phyloP scores from a whole-genome alignment of 2,797 vertebrate species.

The Periophthalmus magnuspinnatus region DNA sequence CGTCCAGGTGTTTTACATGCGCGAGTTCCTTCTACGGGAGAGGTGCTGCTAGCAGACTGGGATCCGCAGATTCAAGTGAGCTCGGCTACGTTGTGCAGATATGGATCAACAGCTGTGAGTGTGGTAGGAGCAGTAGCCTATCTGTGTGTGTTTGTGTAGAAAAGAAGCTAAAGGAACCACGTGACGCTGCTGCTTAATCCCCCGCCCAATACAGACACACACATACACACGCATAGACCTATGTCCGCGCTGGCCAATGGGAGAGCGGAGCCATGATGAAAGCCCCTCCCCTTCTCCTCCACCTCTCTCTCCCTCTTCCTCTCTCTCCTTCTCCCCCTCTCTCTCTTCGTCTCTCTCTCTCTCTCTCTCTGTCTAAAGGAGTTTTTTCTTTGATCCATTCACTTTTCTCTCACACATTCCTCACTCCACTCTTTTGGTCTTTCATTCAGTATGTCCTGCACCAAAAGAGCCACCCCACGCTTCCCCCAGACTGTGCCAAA shows the following conservation, averaged over 20 bases:
- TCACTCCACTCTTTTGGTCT: constrained; percentile 28
- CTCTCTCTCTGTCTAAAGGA: constrained; percentile 21
- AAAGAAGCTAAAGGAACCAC: constrained; percentile 75
- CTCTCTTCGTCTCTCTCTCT: constrained; percentile 41
- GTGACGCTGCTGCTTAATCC: constrained; percentile 72
- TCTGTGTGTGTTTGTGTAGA: constrained; percentile 64
- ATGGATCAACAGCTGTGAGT: constrained; percentile 70
- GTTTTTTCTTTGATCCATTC: constrained; percentile 63
- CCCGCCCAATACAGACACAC: constrained; percentile 61
- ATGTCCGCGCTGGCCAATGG: constrained; percentile 57
- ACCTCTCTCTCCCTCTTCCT: constrained; percentile 8
- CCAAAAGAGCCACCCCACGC: neutral
- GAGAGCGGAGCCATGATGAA: constrained; percentile 52
- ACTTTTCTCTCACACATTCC: constrained; percentile 57
- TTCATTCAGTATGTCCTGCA: constrained; percentile 26
- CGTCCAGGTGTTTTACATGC: constrained; percentile 22
- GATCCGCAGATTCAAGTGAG: constrained; percentile 35
- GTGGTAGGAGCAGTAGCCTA: constrained; percentile 42
- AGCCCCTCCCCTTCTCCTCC: constrained; percentile 48
- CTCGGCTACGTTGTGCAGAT: constrained; percentile 39
- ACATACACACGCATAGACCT: constrained; percentile 31
- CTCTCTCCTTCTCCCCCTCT: constrained; percentile 12
- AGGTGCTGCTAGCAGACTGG: constrained; percentile 23
- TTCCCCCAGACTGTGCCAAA: constrained; percentile 47
- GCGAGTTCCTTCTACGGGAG: constrained; percentile 28